Conservation (phyloP, 2,888 invertebrate genomes). For the Platypus cylindrus region DNA sequence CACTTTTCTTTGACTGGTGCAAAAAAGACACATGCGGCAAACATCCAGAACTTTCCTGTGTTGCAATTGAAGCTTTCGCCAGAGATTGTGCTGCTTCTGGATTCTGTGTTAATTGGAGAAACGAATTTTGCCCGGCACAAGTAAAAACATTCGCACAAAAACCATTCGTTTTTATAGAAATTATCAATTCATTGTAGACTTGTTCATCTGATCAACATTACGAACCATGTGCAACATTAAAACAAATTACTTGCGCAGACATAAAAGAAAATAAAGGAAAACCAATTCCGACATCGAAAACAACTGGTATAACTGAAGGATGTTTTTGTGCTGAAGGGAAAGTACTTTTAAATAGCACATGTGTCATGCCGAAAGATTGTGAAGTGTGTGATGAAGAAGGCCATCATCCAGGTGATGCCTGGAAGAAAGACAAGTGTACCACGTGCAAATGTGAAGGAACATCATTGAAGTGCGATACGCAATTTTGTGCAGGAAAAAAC, state of each 20-base stretch:
- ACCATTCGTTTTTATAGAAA: too few species aligned
- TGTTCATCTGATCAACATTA: constrained; percentile 43
- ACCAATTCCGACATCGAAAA: constrained; percentile 1
- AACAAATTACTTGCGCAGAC: constrained; percentile 54
- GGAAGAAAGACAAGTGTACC: constrained; percentile 61
- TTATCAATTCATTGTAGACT: constrained; percentile 19
- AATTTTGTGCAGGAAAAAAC: constrained; percentile 42
- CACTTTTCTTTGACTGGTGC: constrained; percentile 54
- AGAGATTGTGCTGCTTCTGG: constrained; percentile 55
- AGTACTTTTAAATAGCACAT: constrained; percentile 47
- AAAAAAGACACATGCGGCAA: constrained; percentile 50
- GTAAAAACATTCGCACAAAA: constrained; percentile 2
- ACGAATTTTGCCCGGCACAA: constrained; percentile 49
- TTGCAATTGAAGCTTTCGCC: constrained; percentile 57
- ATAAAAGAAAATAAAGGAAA: constrained; percentile 33
- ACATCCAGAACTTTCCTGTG: constrained; percentile 47
- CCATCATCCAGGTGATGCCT: constrained; percentile 54
- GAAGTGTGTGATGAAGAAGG: constrained; percentile 62
- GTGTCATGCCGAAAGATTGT: constrained; percentile 54
- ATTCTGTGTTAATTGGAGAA: constrained; percentile 64
- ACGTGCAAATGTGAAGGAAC: constrained; percentile 53
- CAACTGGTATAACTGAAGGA: constrained; percentile 47
- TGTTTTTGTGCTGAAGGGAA: constrained; percentile 74
- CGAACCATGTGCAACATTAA: constrained; percentile 45
- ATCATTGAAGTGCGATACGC: constrained; percentile 51